Base-by-base conservation (phyloP, 1,140 invertebrate genomes). In the Eriocheir sinensis region DNA sequence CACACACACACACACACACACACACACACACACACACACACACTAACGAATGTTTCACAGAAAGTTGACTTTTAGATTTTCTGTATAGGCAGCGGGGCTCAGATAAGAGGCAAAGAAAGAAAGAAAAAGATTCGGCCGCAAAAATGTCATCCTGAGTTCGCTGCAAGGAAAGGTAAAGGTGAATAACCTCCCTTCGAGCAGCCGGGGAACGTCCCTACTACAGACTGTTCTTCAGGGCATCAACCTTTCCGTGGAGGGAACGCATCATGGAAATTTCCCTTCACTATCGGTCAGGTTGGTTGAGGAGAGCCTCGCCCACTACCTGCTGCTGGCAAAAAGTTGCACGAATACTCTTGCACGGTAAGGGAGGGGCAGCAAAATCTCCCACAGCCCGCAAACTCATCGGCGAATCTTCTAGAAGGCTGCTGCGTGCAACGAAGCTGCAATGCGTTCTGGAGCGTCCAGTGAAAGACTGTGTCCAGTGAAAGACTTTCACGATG, bases 1-100 rank as follows among this genome's bases (percentile, higher is more conserved):
- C 53, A 91, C 53, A 91, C 89, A 91, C 89, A 91, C 2, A 91
- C 30, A 91, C 48, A 79, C 48, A 72, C 89, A 91, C 89, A 91
- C 89, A 72, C 89, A 91, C 89, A 72, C 89, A 91, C 89, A 91
- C 53, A 91, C 53, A 83, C 8, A 88, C 85, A 40, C 34, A 88
- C 2, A 17, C 2, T 40, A 17, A 88, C 36, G 85, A 17, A 80
- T 80, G 79, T 80, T 3, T 85, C 3, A 38, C 34, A 36, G 34
- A 3, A n/a, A 3, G 79, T 81, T 6, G 4, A n/a, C 27, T 6
- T 27, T 81, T 27, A 81, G 4, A n/a, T 34, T 15, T 48, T 15
- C 4, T 15, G 15, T 8, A 48, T 15, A 48, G 44, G 44, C 44
- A 8, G 44, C 15, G 44, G n/a, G 6, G n/a, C 4, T 72, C 27